phyloP scores from a whole-genome alignment of 2,113 vertebrate genomes.

The Xiphorhynchus elegans region DNA sequence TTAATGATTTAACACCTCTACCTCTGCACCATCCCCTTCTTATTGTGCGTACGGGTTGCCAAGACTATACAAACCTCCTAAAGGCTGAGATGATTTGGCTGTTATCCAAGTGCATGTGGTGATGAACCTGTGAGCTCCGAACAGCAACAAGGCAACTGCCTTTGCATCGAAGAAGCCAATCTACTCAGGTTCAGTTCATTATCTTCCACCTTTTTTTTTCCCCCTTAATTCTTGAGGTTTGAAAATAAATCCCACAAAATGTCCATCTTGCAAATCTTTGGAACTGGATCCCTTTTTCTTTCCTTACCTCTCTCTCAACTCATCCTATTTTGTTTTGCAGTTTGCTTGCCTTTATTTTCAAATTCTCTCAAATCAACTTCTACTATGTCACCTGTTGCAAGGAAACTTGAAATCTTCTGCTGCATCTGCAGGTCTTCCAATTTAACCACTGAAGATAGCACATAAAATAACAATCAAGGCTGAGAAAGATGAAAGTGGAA shows the following conservation, averaged over 20 bases:
- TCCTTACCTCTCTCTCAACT: not conserved
- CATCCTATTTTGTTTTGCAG: not conserved
- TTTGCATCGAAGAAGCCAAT: not conserved
- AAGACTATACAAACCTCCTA: not conserved
- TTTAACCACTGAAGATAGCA: not conserved
- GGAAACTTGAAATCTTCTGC: not conserved
- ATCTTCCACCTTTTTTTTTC: rapidly evolving
- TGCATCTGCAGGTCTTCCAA: not conserved
- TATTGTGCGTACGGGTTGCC: not conserved
- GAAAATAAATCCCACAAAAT: not conserved
- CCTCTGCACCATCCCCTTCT: not conserved
- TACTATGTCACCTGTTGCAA: not conserved
- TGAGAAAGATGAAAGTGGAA: not conserved
- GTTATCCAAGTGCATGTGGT: not conserved
- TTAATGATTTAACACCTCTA: not conserved
- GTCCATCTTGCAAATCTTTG: not conserved
- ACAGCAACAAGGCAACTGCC: not conserved
- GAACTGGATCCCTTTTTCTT: not conserved
- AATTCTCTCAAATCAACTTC: not conserved
- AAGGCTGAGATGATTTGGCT: not conserved
- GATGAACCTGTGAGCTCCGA: not conserved
- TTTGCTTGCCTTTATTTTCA: not conserved
- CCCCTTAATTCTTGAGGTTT: not conserved
- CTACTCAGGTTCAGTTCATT: not conserved
- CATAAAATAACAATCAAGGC: not conserved